Evolutionary conservation across 2,797 vertebrate species (phyloP), one percentile per base, ranked within the genome.

Genomic region (Lagocephalus sceleratus): DNA sequence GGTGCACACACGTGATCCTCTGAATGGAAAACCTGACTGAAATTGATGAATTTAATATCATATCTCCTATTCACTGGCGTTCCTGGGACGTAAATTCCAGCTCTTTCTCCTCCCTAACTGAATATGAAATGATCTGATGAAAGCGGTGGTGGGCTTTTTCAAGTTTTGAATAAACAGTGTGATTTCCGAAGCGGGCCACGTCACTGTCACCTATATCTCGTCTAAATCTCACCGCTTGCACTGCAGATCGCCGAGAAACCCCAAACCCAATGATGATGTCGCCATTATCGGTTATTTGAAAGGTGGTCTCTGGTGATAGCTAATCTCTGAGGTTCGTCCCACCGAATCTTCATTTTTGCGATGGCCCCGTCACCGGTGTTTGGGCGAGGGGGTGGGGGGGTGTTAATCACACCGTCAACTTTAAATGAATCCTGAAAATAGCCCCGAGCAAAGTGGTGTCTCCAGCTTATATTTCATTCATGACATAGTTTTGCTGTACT

Each of bases 391-490:
- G 32, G 42, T 51, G 16, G 63, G 55, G 55, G 68, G 73, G 71
- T 74, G 79, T 77, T 84, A 71, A 84, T 84, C 66, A 66, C 44
- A 0, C 69, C 75, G 73, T 79, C 82, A 74, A 85, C 84, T 86
- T 79, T 68, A 81, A 76, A 86, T 81, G 54, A 64, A 82, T 80
- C 60, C 79, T 76, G 79, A 79, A 88, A 91, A 86, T 84, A 85
- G 83, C 85, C 85, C 61, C 50, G 70, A 76, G 81, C 81, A 81
- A 82, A 84, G 89, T 84, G 79, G 79, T 84, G 66, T 38, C 65
- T 68, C 51, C 70, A 63, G 63, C 78, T 86, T 84, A 85, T 88
- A 83, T 88, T 87, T 89, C 75, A 86, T 88, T 89, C 70, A 87
- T 87, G 82, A 79, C 74, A 60, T 66, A 78, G 72, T 86, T 87